Evolutionary conservation across 2,888 invertebrate genomes (phyloP).

Genomic region (Hirtodrosophila confusa): DNA sequence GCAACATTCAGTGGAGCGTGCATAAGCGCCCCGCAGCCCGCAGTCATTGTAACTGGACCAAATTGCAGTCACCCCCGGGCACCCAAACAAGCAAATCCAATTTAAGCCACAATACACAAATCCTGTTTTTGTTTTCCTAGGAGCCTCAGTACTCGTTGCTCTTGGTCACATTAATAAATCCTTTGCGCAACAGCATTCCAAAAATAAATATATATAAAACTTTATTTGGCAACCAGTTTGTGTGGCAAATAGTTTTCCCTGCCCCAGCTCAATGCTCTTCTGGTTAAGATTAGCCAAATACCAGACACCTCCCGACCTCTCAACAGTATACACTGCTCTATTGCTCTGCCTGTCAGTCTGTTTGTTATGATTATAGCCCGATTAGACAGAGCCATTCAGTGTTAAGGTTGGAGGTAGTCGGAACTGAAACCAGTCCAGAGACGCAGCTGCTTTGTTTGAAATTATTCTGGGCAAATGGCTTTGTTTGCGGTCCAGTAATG

Average conservation of each 20-base stretch:
- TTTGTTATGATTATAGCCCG: constrained; percentile 45
- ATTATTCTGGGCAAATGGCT: constrained; percentile 16
- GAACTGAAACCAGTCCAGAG: constrained; percentile 1
- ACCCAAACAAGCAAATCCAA: constrained; percentile 74
- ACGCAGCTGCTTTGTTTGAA: constrained; percentile 38
- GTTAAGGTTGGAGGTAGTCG: constrained; percentile 15
- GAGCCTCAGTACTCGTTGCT: constrained; percentile 12
- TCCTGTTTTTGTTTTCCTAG: constrained; percentile 71
- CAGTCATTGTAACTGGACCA: constrained; percentile 38
- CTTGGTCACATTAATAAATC: constrained; percentile 57
- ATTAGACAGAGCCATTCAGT: constrained; percentile 14
- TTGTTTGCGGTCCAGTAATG: constrained; percentile 31
- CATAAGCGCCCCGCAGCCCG: constrained; percentile 40
- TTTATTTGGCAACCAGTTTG: constrained; percentile 27
- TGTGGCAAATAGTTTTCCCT: constrained; percentile 35
- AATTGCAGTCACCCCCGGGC: constrained; percentile 59
- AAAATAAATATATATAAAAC: constrained; percentile 39
- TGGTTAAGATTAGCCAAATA: constrained; percentile 62
- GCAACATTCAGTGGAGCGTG: constrained; percentile 61
- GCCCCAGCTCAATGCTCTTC: constrained; percentile 54
- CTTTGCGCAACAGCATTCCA: constrained; percentile 37
- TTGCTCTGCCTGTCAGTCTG: constrained; percentile 16
- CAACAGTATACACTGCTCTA: constrained; percentile 8
- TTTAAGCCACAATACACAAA: constrained; percentile 73
- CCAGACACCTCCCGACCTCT: constrained; percentile 58